Percentiles rank a stretch among this genome's conserved stretches.
These are phyloP conservation scores for Allobates femoralis DNA, from an alignment of 2,797 vertebrate species.

Conservation along the genomic window DNA sequence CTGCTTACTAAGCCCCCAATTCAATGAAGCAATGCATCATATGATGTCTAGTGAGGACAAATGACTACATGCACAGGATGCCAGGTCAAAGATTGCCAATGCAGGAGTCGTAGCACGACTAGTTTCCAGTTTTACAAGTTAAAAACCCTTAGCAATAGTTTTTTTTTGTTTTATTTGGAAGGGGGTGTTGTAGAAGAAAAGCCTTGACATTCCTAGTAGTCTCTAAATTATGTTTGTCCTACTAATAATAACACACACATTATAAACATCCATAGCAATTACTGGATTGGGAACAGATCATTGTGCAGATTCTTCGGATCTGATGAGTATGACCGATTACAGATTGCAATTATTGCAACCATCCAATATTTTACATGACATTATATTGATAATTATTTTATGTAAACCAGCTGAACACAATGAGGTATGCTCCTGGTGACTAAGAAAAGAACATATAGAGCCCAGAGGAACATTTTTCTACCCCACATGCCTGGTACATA, in stretches of 20 bases:
- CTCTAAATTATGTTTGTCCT: not conserved
- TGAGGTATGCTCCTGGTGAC: not conserved
- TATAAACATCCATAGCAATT: not conserved
- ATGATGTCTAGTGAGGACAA: too few relatives aligned
- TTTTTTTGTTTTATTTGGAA: too few relatives aligned
- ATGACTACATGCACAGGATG: too few relatives aligned
- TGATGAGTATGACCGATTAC: not conserved
- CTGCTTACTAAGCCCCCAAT: too few relatives aligned
- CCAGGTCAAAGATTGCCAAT: too few relatives aligned
- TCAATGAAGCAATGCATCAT: too few relatives aligned
- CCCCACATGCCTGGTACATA: not conserved
- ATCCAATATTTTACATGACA: not conserved
- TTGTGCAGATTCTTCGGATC: not conserved
- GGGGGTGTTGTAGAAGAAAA: too few relatives aligned
- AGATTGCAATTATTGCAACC: not conserved
- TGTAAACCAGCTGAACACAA: not conserved
- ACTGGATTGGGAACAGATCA: not conserved
- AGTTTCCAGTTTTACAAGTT: too few relatives aligned
- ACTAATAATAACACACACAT: not conserved
- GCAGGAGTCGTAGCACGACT: too few relatives aligned
- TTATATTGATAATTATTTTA: not conserved
- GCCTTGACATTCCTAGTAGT: not conserved
- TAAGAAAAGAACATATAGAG: not conserved
- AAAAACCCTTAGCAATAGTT: too few relatives aligned
- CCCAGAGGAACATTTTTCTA: not conserved